Evolutionary conservation across 1,140 invertebrate genomes (phyloP), one percentile per base, ranked within the genome.

Genomic region (Zaprionus capensis): DNA sequence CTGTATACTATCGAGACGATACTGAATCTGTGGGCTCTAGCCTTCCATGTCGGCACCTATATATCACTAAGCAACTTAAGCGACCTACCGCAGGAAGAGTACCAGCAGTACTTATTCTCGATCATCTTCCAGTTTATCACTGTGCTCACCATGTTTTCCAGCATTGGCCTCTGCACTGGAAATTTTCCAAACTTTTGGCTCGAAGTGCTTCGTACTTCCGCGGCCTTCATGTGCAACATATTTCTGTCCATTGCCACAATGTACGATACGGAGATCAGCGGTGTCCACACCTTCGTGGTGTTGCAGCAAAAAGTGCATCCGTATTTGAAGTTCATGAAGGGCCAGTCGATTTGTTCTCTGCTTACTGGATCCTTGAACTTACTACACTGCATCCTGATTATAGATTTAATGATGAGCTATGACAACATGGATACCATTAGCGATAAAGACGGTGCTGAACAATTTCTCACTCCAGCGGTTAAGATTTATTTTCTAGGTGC

Each of bases 111-210:
- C 5, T n/a, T 63, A 28, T 69, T 61, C 34, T 56, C 59, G 1
- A 5, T 57, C 0, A 34, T 57, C 3, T 74, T 74, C 31, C 67
- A 74, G n/a, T 34, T 69, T 14, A 26, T 68, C 1, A 74, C 65
- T 1, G 58, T 69, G 14, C 66, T 74, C 9, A 74, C 71, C 28
- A 9, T 74, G 38, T 74, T 74, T 14, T 46, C 65, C 22, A 74
- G 71, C 41, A 69, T 74, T 9, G 69, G 67, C n/a, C 38, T 74
- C 15, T 74, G 71, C 51, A 62, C 71, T 0, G 71, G 71, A 1
- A 44, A 62, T 24, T 55, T 34, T 11, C 65, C 65, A 1, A 38
- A 26, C 4, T 36, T 59, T 24, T 68, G 65, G 71, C 38, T 55
- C 5, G 71, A 74, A 31, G 53, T 69, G 24, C 69, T 69, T n/a